Evolutionary conservation across 2,888 invertebrate species (phyloP).

Genomic region (Conistra vaccinii): DNA sequence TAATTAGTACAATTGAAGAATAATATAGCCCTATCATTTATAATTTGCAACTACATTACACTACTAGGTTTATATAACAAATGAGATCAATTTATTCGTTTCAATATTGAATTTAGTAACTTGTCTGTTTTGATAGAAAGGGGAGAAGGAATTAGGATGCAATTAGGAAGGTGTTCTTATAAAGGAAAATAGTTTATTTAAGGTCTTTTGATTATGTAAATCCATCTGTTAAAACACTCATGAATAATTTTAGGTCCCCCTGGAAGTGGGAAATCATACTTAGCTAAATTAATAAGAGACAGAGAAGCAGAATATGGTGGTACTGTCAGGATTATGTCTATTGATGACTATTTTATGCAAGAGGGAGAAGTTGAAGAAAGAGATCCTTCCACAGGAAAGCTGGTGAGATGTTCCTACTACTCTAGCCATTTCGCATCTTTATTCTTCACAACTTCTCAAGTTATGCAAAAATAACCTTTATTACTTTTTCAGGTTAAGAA

Average conservation of each 20-base stretch:
- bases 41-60: too few species aligned
- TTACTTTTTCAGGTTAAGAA: constrained; percentile 85
- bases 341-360: constrained; percentile 98
- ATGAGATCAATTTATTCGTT: too few species aligned
- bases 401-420: constrained; percentile 84
- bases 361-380: constrained; percentile 94
- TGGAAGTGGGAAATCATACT: constrained; percentile 98
- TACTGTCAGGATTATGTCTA: constrained; percentile 97
- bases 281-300: constrained; percentile 96
- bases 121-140: not conserved
- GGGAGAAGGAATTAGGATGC: not conserved
- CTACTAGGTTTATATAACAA: too few species aligned
- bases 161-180: not conserved
- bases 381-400: constrained; percentile 94
- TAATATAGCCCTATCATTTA: too few species aligned
- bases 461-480: not conserved
- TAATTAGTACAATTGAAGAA: too few species aligned
- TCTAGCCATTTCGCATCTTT: not conserved
- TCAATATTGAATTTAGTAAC: not conserved
- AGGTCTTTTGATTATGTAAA: too few species aligned
- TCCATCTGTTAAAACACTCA: not conserved
- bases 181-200: not conserved
- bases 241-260: constrained; percentile 92
- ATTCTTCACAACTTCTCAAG: not conserved
- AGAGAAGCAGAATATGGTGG: constrained; percentile 96